Evolutionary conservation across 2,888 invertebrate species (phyloP), one percentile per base, ranked within the genome.

Genomic region (Apamea epomidion): DNA sequence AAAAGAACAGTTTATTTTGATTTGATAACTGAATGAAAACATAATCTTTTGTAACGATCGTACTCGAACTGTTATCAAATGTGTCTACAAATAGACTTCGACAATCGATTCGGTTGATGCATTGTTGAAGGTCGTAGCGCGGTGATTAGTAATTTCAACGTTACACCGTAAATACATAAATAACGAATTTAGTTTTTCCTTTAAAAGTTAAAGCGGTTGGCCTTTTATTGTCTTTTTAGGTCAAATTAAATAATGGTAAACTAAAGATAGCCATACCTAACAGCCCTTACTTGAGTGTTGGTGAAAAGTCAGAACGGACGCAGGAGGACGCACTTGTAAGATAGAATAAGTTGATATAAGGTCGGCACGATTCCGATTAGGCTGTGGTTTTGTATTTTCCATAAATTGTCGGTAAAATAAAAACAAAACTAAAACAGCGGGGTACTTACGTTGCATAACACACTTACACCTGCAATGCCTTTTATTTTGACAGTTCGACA

Each of bases 61-160:
- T 82, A 78, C 60, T 75, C 62, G 8, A 48, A 71, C 7, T 74
- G 51, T 48, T 84, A 84, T 79, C 84, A 84, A 62, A 71, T 62
- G 21, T 54, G n/a, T 83, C 54, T 21, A 73, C 37, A 25, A 70
- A 62, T 64, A 69, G 48, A 58, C 60, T 10, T 51, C 25, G 16
- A 65, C 25, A 84, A 74, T 80, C 80, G 65, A 83, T 84, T 21
- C 32, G 16, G 16, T 62, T n/a, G 1, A 58, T 71, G 45, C 21
- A 10, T 58, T 62, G 37, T 65, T 62, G 70, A 67, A 84, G 65
- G 70, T 29, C 65, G 16, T 10, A 16, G 25, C 32, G 0, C 5
- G 37, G 2, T n/a, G 8, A n/a, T 60, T n/a, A 25, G 21, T 10
- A 16, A 37, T 74, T 25, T 37, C 18, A 16, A 32, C 14, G 58